phyloP scores from a whole-genome alignment of 2,113 vertebrate species.

The Meles meles region DNA sequence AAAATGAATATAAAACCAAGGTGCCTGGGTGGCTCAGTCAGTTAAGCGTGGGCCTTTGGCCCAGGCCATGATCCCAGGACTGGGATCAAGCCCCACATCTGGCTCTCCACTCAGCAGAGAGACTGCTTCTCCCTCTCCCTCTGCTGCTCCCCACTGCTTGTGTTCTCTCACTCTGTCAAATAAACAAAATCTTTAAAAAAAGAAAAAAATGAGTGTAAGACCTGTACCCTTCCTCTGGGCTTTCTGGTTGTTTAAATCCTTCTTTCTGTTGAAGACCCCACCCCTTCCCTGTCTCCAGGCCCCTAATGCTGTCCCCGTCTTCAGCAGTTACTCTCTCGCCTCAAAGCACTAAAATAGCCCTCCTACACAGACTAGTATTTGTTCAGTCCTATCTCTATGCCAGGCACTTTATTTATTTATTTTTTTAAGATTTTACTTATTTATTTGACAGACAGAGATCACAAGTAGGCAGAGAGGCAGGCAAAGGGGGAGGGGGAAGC shows the following conservation, averaged over 20 bases:
- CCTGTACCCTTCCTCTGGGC: neutral
- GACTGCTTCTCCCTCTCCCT: too few relatives aligned
- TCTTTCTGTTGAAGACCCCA: neutral
- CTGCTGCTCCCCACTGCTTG: too few relatives aligned
- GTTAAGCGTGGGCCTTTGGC: too few relatives aligned
- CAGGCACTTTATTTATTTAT: neutral
- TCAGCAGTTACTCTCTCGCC: neutral
- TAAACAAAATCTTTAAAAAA: neutral
- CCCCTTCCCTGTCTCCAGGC: neutral
- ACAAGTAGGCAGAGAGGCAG: too few relatives aligned
- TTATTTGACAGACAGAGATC: too few relatives aligned
- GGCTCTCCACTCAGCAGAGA: too few relatives aligned
- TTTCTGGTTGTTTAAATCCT: neutral
- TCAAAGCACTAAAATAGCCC: neutral
- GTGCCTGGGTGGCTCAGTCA: too few relatives aligned
- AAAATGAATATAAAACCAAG: neutral
- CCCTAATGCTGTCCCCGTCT: neutral
- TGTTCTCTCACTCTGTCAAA: too few relatives aligned
- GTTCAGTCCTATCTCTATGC: neutral
- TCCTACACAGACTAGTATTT: neutral
- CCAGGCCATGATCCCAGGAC: too few relatives aligned
- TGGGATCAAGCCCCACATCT: too few relatives aligned
- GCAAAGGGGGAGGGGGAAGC: too few relatives aligned
- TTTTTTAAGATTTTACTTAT: too few relatives aligned
- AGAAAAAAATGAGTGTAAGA: neutral